Evolutionary conservation across 2,888 invertebrate genomes (phyloP), one percentile per base, ranked within the genome.

Genomic region (Rhingia rostrata): DNA sequence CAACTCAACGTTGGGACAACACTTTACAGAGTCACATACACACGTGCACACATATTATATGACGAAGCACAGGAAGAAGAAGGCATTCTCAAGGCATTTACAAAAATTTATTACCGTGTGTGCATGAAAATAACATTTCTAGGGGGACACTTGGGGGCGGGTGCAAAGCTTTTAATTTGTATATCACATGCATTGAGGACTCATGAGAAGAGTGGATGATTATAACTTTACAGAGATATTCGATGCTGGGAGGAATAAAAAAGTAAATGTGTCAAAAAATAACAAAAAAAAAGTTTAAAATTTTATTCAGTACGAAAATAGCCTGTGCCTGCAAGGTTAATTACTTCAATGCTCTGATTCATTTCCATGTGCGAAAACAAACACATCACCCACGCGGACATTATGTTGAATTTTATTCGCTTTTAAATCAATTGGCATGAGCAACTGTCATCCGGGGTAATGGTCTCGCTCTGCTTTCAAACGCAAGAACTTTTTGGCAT

Each of bases 301-400:
- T 32, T 32, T 3, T 4, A 10, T 53, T 53, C 4, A 6, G 12
- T 1, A 12, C 35, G n/a, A 37, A 56, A 56, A 39, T 56, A 56
- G 14, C 37, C 37, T 14, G 2, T 6, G 33, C 41, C 41, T 10
- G 51, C 73, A 73, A 73, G 73, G 63, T 73, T 63, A 63, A 73
- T 35, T 49, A 45, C 73, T 73, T 56, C 12, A 45, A 73, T 63
- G 73, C 63, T 72, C 70, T 73, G 73, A 64, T 54, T 63, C 63
- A 73, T 63, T 64, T 73, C 63, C 56, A 60, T 22, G 22, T 37
- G 9, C 12, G 37, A 49, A 22, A 49, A 22, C 7, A 9, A 49
- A 22, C 12, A 14, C 1, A 45, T 12, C 43, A 6, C 43, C 43
- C 12, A 45, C 43, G 12, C 43, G 6, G 12, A 43, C 12, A 43